Conservation (phyloP, 1,140 invertebrate genomes). For the Xylocopa sonorina region DNA sequence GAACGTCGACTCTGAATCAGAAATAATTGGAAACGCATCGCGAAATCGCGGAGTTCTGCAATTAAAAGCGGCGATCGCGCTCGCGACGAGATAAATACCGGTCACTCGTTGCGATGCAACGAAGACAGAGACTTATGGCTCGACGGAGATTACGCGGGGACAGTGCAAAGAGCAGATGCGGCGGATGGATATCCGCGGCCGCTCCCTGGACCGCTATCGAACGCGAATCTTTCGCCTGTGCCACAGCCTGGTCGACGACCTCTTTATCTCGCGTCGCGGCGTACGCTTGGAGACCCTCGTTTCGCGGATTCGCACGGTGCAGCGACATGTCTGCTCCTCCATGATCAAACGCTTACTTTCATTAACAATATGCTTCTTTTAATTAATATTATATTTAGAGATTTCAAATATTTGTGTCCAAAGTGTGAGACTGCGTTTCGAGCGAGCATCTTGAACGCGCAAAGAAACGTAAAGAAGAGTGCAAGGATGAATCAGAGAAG, state of each 20-base stretch:
- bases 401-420: too few species aligned
- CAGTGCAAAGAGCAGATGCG: background rate
- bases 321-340: too few species aligned
- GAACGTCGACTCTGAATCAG: too few species aligned
- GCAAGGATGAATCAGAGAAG: too few species aligned
- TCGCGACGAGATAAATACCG: conserved; percentile 21
- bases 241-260: conserved; percentile 72
- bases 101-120: conserved; percentile 32
- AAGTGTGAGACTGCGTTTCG: too few species aligned
- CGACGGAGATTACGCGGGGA: conserved; percentile 15
- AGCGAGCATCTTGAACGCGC: too few species aligned
- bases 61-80: conserved; percentile 33
- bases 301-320: background rate
- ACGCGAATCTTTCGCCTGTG: conserved; percentile 70
- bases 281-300: conserved; percentile 49
- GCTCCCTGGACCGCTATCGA: conserved; percentile 68
- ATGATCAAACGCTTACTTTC: too few species aligned
- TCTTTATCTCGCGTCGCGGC: conserved; percentile 66
- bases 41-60: conserved; percentile 39
- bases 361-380: too few species aligned
- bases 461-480: too few species aligned
- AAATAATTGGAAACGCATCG: too few species aligned
- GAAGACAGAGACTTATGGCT: conserved; percentile 39
- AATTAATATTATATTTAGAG: too few species aligned
- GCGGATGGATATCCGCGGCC: conserved; percentile 25